phyloP scores from a whole-genome alignment of 1,140 invertebrate genomes.

The Gyrodactylus salaris region DNA sequence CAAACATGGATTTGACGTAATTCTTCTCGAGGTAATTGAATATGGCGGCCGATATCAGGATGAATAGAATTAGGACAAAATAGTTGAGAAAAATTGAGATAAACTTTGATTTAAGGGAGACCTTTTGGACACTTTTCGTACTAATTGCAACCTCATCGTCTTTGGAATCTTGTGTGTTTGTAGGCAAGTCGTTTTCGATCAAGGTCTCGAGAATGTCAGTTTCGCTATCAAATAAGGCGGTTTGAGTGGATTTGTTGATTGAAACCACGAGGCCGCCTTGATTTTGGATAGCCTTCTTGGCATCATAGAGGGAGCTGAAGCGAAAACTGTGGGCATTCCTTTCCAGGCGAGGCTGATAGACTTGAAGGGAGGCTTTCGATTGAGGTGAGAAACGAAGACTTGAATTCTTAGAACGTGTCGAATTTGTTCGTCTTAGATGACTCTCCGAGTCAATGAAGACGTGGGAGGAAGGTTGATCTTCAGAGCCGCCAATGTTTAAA shows the following conservation, averaged over 20 bases:
- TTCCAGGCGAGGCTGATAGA: not conserved
- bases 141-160: not conserved
- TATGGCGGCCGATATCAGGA: not conserved
- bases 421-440: not conserved
- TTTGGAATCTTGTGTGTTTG: not conserved
- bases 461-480: not conserved
- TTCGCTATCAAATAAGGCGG: not conserved
- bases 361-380: not conserved
- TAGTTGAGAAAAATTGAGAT: not conserved
- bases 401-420: not conserved
- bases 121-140: not conserved
- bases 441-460: not conserved
- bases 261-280: not conserved
- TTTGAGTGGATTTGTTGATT: not conserved
- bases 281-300: not conserved
- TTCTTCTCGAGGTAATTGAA: not conserved
- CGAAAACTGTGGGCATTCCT: not conserved
- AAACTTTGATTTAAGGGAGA: not conserved
- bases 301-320: not conserved
- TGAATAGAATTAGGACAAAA: not conserved
- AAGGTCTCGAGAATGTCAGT: not conserved
- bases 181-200: not conserved
- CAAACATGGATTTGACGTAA: not conserved
- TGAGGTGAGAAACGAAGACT: not conserved
- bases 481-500: not conserved